Base-by-base conservation (phyloP, 1,140 invertebrate genomes). In the Dreissena polymorpha region DNA sequence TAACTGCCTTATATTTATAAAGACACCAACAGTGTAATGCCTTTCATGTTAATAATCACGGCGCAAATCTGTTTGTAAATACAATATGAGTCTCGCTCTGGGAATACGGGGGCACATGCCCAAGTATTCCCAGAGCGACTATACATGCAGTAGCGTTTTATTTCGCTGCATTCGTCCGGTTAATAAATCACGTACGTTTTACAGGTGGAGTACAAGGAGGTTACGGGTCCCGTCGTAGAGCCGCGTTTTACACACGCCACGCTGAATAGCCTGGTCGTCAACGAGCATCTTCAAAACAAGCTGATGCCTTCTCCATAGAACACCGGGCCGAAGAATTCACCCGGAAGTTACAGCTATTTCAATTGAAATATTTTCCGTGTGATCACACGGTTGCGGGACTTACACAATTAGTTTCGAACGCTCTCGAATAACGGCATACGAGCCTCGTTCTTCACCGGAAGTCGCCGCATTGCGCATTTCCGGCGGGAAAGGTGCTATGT, bases 201-300 rank as follows among this genome's bases (percentile, higher is more conserved):
- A 39, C 39, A 39, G 39, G 39, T 39, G 3, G 97, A 98, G 91
- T 89, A 83, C 25, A 83, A 83, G 51, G 27, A 70, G 7, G 23
- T 6, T 0, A 25, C 55, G 29, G 16, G 18, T 16, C n/a, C 57
- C 14, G 68, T 57, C 49, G 18, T n/a, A n/a, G 81, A 83, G 69
- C 21, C 55, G 1, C n/a, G 73, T 25, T 83, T 68, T 71, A 83
- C 72, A 6, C 55, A 76, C 70, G 49, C 73, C 23, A 68, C 81
- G 18, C 25, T 83, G n/a, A 18, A 60, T n/a, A 83, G 73, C 50
- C 23, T 63, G 21, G n/a, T 76, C 21, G 29, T 72, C 25, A 83
- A 83, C 39, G 81, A 83, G 49, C 72, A 71, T 23, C 55, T 83
- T 0, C 72, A 83, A 64, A 76, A 83, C 57, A 76, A 76, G 75